Conservation (phyloP, 2,797 vertebrate genomes). For the Hemitrygon akajei region DNA sequence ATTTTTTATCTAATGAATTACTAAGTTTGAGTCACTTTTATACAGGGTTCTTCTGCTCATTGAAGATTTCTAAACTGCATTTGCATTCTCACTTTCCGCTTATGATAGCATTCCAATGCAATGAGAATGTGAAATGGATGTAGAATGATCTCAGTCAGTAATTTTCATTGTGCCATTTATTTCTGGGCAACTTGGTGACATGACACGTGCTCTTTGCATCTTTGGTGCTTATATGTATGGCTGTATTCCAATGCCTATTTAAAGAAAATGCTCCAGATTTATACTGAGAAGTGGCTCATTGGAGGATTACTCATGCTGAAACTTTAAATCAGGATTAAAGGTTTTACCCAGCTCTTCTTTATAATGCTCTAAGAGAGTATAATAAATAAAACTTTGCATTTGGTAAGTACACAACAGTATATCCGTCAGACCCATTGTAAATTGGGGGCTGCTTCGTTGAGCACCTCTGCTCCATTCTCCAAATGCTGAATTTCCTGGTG, state of each 20-base stretch:
- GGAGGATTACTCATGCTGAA: not conserved
- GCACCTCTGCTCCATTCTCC: too few relatives aligned
- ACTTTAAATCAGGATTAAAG: conserved; percentile 5
- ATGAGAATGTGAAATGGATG: not conserved
- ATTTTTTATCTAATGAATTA: too few relatives aligned
- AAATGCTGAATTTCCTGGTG: too few relatives aligned
- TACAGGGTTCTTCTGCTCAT: not conserved
- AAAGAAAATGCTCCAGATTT: not conserved
- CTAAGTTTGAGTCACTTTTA: not conserved
- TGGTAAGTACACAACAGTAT: too few relatives aligned
- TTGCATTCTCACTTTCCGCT: not conserved
- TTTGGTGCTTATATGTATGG: not conserved
- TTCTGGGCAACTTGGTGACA: not conserved
- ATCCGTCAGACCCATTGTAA: too few relatives aligned
- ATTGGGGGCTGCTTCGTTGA: too few relatives aligned
- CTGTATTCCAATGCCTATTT: not conserved
- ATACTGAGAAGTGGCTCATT: not conserved
- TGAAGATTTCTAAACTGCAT: not conserved
- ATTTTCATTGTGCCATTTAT: not conserved
- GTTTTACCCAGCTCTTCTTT: not conserved
- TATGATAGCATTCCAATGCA: not conserved
- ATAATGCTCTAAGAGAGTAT: too few relatives aligned
- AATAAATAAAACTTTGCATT: too few relatives aligned
- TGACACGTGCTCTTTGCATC: not conserved
- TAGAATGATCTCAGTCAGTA: not conserved